These are phyloP conservation scores for Halocaridina rubra DNA, from an alignment of 2,888 invertebrate species.

Conservation along the genomic window DNA sequence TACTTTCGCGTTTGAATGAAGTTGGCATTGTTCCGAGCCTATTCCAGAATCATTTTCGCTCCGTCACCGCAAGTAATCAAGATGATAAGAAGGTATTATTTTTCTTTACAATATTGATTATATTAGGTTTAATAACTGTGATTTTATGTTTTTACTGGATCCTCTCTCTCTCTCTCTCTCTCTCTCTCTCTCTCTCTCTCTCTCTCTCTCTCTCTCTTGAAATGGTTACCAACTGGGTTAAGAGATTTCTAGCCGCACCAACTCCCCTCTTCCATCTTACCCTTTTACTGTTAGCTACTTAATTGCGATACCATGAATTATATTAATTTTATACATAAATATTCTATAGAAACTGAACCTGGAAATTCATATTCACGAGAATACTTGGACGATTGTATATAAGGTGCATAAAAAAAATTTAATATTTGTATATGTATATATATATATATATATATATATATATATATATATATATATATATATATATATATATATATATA, in stretches of 20 bases:
- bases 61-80: neutral
- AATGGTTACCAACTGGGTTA: neutral
- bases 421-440: too few species aligned
- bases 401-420: too few species aligned
- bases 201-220: neutral
- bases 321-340: too few species aligned
- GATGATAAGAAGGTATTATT: neutral
- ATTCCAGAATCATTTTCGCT: slow-evolving; percentile 1
- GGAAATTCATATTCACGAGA: too few species aligned
- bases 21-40: slow-evolving; percentile 7
- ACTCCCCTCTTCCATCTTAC: too few species aligned
- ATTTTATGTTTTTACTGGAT: neutral
- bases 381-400: too few species aligned
- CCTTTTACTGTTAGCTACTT: too few species aligned
- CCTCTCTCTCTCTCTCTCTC: neutral
- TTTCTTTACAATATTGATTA: neutral
- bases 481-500: neutral
- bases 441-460: too few species aligned
- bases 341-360: too few species aligned
- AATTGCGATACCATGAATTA: too few species aligned
- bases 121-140: neutral
- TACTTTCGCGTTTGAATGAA: slow-evolving; percentile 27
- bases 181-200: neutral
- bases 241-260: too few species aligned
- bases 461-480: too few species aligned